Evolutionary conservation across 2,797 vertebrate species (phyloP).

Genomic region (Hemibagrus guttatus): DNA sequence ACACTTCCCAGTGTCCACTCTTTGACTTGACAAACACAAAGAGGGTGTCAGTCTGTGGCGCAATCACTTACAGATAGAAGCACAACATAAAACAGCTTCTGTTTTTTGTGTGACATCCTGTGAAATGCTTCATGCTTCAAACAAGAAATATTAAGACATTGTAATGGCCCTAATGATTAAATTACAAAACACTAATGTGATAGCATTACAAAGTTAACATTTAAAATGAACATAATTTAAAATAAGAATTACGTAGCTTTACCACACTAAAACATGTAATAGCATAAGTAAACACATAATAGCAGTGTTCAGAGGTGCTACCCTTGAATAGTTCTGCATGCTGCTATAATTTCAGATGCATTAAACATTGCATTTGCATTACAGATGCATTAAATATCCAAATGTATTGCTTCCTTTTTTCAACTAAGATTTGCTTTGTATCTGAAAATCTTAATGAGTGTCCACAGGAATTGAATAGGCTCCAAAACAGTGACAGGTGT

Average conservation of each 20-base stretch:
- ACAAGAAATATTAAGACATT: background rate
- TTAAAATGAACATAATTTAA: background rate
- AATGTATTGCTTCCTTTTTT: background rate
- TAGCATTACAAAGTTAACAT: background rate
- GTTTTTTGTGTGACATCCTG: background rate
- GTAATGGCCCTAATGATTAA: background rate
- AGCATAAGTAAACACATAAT: constrained; percentile 3
- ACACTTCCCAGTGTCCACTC: constrained; percentile 43
- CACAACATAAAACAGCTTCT: background rate
- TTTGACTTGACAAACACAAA: constrained; percentile 40
- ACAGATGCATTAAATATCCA: constrained; percentile 23
- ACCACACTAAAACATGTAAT: background rate
- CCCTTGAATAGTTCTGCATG: background rate
- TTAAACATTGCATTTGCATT: constrained; percentile 34
- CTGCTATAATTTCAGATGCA: constrained; percentile 12
- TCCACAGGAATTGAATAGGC: background rate
- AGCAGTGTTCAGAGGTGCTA: background rate
- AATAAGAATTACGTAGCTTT: background rate
- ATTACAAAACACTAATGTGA: background rate
- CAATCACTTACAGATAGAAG: constrained; percentile 32
- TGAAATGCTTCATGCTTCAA: background rate
- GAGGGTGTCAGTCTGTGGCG: constrained; percentile 37
- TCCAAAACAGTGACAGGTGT: constrained; percentile 33
- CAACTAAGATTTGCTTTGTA: constrained; percentile 16
- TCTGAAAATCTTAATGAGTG: background rate